phyloP scores from a whole-genome alignment of 1,140 invertebrate genomes.

The Sarcophaga bullata region DNA sequence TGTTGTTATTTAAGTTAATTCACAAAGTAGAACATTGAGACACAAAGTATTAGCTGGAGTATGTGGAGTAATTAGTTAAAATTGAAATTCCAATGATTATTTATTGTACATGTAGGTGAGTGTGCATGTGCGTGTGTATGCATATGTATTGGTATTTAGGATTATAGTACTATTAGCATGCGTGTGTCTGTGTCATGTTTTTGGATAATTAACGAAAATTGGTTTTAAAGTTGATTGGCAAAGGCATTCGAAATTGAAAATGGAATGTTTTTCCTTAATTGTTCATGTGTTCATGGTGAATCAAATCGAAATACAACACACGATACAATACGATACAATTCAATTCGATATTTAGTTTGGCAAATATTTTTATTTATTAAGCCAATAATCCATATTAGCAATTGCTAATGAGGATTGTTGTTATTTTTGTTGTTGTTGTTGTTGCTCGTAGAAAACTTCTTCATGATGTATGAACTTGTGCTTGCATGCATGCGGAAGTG shows the following conservation, averaged over 20 bases:
- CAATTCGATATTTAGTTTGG: neutral
- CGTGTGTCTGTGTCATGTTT: neutral
- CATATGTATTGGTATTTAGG: neutral
- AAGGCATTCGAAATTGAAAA: neutral
- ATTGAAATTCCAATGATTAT: conserved; percentile 32
- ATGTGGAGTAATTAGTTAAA: conserved; percentile 40
- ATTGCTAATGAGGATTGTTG: neutral
- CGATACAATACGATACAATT: neutral
- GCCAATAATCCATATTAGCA: neutral
- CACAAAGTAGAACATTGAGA: conserved; percentile 6
- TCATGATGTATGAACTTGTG: too few relatives aligned
- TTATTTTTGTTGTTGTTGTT: neutral
- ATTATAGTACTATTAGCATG: neutral
- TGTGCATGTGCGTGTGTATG: neutral
- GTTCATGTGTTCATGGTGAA: neutral
- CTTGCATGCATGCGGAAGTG: neutral
- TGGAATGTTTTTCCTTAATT: conserved; percentile 31
- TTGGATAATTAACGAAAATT: conserved; percentile 39
- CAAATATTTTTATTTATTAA: conserved; percentile 16
- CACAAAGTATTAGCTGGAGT: conserved; percentile 9
- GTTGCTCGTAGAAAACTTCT: too few relatives aligned
- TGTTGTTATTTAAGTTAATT: conserved; percentile 25
- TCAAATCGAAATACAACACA: neutral
- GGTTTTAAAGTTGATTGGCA: conserved; percentile 35
- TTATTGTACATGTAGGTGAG: neutral